Evolutionary conservation across 2,113 vertebrate genomes (phyloP).

Genomic region (Calyptommatus sinebrachiatus): DNA sequence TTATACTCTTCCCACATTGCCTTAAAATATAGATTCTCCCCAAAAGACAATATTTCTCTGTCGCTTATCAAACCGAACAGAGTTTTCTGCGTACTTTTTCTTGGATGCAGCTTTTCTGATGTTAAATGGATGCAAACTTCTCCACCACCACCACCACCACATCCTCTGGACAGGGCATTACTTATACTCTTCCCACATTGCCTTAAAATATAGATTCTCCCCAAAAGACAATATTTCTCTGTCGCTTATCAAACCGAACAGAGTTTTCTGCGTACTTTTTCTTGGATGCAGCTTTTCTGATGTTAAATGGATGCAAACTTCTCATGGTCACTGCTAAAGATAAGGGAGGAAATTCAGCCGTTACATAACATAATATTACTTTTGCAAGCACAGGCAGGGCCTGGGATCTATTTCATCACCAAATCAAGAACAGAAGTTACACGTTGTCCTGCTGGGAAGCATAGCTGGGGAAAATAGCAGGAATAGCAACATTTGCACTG

Average conservation of each 20-base stretch:
- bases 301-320: not conserved
- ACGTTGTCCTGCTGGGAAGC: not conserved
- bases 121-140: not conserved
- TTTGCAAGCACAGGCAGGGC: not conserved
- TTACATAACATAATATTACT: no score
- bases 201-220: not conserved
- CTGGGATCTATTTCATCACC: not conserved
- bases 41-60: not conserved
- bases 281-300: not conserved
- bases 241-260: not conserved
- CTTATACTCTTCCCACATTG: not conserved
- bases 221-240: not conserved
- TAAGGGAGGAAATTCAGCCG: not conserved
- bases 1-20: not conserved
- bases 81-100: not conserved
- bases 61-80: not conserved
- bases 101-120: not conserved
- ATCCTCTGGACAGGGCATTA: no score
- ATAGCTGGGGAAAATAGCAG: not conserved
- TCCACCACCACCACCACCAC: no score
- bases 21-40: not conserved
- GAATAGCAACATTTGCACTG: no score
- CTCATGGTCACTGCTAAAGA: no score
- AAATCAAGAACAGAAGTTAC: no score
- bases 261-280: not conserved